Base-by-base conservation (phyloP, 2,888 invertebrate species). In the Marronus borbonicus region DNA sequence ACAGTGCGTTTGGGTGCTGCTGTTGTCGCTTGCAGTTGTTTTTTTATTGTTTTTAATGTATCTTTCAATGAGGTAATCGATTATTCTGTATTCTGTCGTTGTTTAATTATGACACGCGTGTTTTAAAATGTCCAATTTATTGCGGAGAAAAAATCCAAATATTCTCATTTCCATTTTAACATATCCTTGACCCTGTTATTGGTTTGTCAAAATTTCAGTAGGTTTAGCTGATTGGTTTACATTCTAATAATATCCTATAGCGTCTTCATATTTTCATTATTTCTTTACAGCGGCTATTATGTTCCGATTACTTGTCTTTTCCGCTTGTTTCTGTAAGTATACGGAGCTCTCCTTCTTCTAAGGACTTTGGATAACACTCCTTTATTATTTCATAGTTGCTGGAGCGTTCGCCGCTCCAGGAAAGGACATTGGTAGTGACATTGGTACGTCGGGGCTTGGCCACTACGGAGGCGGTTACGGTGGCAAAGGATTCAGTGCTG, bases 401-500 rank as follows among this genome's bases (percentile, higher is more conserved):
- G 77, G 69, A 58, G 60, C 77, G 12, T 20, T 76, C 65, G 76
- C 39, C n/a, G n/a, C 24, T 12, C 70, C 62, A 77, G 77, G 64
- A 72, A 64, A 65, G 50, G 62, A 58, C 62, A n/a, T 50, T 58
- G 76, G 24, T 62, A 72, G 62, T 62, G 70, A 72, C 39, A 52
- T 70, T 24, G 55, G 17, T 72, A 72, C 72, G 72, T 72, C 77
- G 62, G 70, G 69, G 8, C 49, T 31, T 68, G 76, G 76, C 60
- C 83, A 80, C 4, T 81, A 77, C 20, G 77, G 76, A 68, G 74
- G 76, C 4, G 84, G 81, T 3, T 82, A 76, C 8, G 84, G 83
- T 28, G 83, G 84, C 49, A 90, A 90, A 24, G 89, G 89, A 10
- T 92, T 89, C 89, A 92, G 92, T 83, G 89, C 89, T 64, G 93